Percentiles rank a stretch among this genome's conserved stretches.
phyloP scores from a whole-genome alignment of 2,888 invertebrate species.

The Rhagonycha fulva region DNA sequence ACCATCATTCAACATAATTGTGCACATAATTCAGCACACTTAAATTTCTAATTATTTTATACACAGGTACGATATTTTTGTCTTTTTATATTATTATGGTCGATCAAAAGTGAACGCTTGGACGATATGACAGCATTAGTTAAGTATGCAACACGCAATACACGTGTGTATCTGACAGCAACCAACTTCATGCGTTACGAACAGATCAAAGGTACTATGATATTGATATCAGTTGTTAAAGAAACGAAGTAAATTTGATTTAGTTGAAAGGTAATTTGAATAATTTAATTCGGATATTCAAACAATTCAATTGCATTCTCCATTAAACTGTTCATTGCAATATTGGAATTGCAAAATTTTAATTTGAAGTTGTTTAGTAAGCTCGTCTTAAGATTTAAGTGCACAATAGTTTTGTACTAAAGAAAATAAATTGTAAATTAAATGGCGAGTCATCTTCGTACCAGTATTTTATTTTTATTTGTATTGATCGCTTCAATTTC shows the following conservation, averaged over 20 bases:
- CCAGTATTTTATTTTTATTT: no score
- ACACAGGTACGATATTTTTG: slow-evolving; percentile 13
- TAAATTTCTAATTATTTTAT: slow-evolving; percentile 1
- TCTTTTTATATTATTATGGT: background rate
- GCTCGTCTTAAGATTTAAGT: no score
- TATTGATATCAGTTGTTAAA: no score
- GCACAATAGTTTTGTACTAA: background rate
- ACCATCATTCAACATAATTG: background rate
- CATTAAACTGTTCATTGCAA: no score
- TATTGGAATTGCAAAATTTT: no score
- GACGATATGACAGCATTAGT: background rate
- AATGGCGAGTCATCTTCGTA: background rate
- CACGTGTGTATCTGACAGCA: no score
- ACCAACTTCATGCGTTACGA: no score
- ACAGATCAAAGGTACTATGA: no score
- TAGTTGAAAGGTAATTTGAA: background rate
- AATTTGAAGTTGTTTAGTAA: no score
- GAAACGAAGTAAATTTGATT: no score
- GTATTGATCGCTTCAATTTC: no score
- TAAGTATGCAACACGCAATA: no score
- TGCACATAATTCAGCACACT: background rate
- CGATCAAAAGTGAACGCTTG: background rate
- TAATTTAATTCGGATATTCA: background rate
- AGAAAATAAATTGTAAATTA: background rate
- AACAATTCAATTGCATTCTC: background rate